Evolutionary conservation across 1,140 invertebrate species (phyloP).

Genomic region (Aphaenogaster rudis): DNA sequence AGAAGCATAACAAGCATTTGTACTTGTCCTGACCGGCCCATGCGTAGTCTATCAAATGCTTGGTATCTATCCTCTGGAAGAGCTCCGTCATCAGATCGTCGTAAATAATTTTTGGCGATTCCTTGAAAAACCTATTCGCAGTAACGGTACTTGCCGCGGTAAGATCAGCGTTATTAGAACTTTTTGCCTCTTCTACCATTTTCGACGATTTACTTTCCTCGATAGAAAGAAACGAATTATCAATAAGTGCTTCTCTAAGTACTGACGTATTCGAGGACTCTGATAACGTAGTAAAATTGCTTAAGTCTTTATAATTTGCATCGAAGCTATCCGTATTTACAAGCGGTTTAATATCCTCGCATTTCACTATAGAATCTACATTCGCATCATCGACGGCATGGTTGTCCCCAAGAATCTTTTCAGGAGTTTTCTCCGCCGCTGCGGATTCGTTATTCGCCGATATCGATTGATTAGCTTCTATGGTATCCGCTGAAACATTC

Average conservation of each 20-base stretch:
- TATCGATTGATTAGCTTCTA: not conserved
- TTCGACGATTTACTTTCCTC: not conserved
- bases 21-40: constrained; percentile 82
- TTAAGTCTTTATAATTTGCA: not conserved
- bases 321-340: not conserved
- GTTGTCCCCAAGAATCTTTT: not conserved
- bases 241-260: not conserved
- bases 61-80: constrained; percentile 1
- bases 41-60: constrained; percentile 78
- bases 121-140: not conserved
- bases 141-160: not conserved
- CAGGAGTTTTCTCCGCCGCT: not conserved
- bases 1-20: constrained; percentile 88
- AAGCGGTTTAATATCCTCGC: not conserved
- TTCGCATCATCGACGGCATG: not conserved
- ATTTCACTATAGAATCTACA: not conserved
- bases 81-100: constrained; percentile 52
- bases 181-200: not conserved
- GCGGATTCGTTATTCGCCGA: not conserved
- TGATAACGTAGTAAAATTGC: not conserved
- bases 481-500: not conserved
- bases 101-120: not conserved
- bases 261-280: not conserved
- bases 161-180: not conserved
- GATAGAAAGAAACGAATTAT: constrained; percentile 13